These are phyloP conservation scores for Sycophila sp. DNA, from an alignment of 1,140 invertebrate species.

Conservation along the genomic window DNA sequence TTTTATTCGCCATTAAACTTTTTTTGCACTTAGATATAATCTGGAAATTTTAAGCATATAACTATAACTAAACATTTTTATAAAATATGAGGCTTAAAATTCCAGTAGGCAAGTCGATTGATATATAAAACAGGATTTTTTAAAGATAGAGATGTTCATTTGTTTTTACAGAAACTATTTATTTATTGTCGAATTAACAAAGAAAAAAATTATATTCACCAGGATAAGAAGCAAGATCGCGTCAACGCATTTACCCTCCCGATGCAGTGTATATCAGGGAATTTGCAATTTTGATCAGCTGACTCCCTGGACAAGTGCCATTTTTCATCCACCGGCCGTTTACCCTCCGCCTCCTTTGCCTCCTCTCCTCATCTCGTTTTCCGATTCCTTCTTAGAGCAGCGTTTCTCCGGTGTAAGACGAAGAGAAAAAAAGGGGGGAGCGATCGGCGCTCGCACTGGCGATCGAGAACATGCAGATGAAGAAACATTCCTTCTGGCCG, in stretches of 20 bases:
- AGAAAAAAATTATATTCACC: no score
- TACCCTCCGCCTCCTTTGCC: neutral
- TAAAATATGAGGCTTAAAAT: no score
- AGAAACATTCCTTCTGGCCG: slow-evolving; percentile 17
- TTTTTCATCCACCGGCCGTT: slow-evolving; percentile 17
- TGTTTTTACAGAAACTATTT: no score
- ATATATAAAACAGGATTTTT: no score
- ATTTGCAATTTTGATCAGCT: neutral
- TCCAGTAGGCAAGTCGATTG: no score
- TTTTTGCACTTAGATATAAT: no score
- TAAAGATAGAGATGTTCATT: no score
- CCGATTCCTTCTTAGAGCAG: neutral
- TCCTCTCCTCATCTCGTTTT: neutral
- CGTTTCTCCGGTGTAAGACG: neutral
- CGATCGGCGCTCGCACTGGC: neutral
- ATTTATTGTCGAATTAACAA: no score
- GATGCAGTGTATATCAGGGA: neutral
- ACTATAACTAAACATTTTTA: no score
- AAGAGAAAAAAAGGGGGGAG: neutral
- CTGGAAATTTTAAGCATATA: no score
- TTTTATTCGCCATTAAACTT: no score
- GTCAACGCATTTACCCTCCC: neutral
- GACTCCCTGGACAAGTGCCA: slow-evolving; percentile 9
- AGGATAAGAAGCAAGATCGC: no score
- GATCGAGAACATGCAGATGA: slow-evolving; percentile 8